These are phyloP conservation scores for Potamilus streckersoni DNA, from an alignment of 1,140 invertebrate genomes.

Conservation along the genomic window DNA sequence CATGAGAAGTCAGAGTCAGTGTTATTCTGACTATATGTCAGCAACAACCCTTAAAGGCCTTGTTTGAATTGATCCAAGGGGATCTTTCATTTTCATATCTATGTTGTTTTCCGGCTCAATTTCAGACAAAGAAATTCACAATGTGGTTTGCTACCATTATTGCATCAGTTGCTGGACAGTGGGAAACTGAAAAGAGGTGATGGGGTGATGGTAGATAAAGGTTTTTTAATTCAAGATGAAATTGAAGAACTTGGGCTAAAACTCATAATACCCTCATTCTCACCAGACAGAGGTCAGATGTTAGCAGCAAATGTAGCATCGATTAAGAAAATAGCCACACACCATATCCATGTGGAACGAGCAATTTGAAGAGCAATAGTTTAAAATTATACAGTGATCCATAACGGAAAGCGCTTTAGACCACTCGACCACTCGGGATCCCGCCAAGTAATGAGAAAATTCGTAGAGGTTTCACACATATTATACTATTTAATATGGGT, in stretches of 20 bases:
- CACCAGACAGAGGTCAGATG: constrained; percentile 17
- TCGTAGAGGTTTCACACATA: too few species aligned
- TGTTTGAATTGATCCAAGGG: too few species aligned
- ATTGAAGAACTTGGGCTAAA: constrained; percentile 13
- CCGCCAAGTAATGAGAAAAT: too few species aligned
- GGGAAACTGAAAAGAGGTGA: constrained; percentile 15
- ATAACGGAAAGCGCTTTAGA: too few species aligned
- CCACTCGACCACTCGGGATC: too few species aligned
- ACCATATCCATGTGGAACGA: constrained; percentile 18
- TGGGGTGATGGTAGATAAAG: constrained; percentile 33
- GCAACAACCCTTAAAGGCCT: too few species aligned
- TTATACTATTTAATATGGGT: too few species aligned
- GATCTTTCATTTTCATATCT: too few species aligned
- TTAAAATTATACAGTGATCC: too few species aligned
- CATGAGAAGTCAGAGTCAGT: constrained; percentile 26
- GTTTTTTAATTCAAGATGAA: constrained; percentile 21
- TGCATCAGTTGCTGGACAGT: constrained; percentile 6
- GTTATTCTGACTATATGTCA: too few species aligned
- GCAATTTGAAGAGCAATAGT: constrained; percentile 21
- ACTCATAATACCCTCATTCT: constrained; percentile 22
- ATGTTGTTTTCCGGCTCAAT: too few species aligned
- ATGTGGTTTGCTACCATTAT: constrained; percentile 22
- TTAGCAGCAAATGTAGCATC: constrained; percentile 18
- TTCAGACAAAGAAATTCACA: constrained; percentile 36
- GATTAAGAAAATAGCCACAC: constrained; percentile 16